Percentiles rank a stretch among this genome's conserved stretches.
Evolutionary conservation across 2,888 invertebrate species (phyloP).

Genomic region (Nemoura dubitans): DNA sequence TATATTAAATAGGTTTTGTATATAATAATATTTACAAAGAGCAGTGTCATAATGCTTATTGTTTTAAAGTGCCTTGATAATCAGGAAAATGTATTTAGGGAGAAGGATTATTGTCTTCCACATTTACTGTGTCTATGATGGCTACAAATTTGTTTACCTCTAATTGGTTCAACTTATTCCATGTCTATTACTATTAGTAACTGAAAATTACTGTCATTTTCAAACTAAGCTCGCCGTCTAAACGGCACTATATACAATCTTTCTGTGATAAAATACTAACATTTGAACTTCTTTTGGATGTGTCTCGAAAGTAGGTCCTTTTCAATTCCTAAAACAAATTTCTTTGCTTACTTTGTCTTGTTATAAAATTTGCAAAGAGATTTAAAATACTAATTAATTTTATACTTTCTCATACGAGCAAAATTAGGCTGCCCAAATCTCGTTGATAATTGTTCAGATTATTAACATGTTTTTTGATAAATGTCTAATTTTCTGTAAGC

Average conservation of each 20-base stretch:
- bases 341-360: constrained; percentile 31
- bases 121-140: not conserved
- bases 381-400: constrained; percentile 10
- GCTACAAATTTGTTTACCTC: not conserved
- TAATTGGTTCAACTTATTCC: not conserved
- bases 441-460: constrained; percentile 44
- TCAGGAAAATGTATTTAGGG: not conserved
- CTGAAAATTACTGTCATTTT: not conserved
- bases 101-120: not conserved
- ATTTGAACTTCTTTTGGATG: constrained; percentile 31
- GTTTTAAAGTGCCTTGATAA: not conserved
- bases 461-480: constrained; percentile 42
- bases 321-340: constrained; percentile 16
- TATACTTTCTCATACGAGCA: not conserved
- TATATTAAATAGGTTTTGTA: not conserved
- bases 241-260: not conserved
- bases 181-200: not conserved
- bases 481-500: constrained; percentile 19
- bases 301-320: constrained; percentile 1
- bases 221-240: not conserved
- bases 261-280: constrained; percentile 41
- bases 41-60: constrained; percentile 1
- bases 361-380: constrained; percentile 32
- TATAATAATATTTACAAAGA: not conserved
- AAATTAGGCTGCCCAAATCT: constrained; percentile 36